phyloP scores from a whole-genome alignment of 2,797 vertebrate genomes.

The Hydrophis major region DNA sequence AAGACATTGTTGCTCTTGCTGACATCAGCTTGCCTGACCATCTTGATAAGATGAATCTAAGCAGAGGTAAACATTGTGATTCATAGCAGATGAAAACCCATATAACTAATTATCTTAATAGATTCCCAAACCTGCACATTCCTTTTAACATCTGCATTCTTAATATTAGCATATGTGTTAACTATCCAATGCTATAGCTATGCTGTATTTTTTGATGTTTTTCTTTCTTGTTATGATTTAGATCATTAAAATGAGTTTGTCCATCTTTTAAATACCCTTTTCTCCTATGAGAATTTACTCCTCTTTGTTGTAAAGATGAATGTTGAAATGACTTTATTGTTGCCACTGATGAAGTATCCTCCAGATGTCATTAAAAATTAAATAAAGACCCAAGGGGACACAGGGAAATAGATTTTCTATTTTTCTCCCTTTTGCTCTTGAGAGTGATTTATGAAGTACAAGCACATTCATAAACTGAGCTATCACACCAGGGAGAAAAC shows the following conservation, averaged over 20 bases:
- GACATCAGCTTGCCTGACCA: neutral
- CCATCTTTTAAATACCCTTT: slow-evolving; percentile 28
- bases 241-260: slow-evolving; percentile 2
- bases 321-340: slow-evolving; percentile 52
- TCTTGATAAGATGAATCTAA: neutral
- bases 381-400: slow-evolving; percentile 62
- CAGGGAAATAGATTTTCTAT: slow-evolving; percentile 68
- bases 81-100: neutral
- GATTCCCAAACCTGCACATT: neutral
- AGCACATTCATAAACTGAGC: slow-evolving; percentile 65
- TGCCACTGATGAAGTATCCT: slow-evolving; percentile 65
- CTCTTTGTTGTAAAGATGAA: slow-evolving; percentile 39
- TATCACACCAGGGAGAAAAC: slow-evolving; percentile 61
- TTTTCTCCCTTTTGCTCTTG: slow-evolving; percentile 64
- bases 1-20: neutral
- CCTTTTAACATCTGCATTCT: slow-evolving; percentile 5
- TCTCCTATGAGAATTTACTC: slow-evolving; percentile 40
- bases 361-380: slow-evolving; percentile 72
- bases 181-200: neutral
- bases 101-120: neutral
- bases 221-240: slow-evolving; percentile 43
- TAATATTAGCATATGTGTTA: neutral
- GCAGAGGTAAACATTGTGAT: neutral
- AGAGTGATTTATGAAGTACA: slow-evolving; percentile 72
- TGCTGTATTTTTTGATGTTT: neutral